A percentile compares a stretch with the other conserved stretches of the same genome.
These are phyloP conservation scores for Chalcis sispes DNA, from an alignment of 2,888 invertebrate species.

Conservation along the genomic window DNA sequence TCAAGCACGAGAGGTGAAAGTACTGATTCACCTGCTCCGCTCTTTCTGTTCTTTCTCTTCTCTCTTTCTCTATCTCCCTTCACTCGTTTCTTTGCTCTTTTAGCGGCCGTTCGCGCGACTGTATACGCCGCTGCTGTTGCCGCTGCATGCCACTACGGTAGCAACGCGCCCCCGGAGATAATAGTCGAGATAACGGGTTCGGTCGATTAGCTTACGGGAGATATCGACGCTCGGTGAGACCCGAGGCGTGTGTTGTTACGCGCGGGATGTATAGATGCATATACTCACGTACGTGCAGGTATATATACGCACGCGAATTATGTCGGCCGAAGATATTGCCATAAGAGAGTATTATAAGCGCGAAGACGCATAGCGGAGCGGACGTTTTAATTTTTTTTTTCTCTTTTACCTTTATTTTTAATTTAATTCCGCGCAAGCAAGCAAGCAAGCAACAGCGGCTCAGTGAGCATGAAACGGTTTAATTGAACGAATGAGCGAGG, in stretches of 20 bases:
- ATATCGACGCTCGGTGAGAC: constrained; percentile 11
- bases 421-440: background rate
- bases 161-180: constrained; percentile 14
- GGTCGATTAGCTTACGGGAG: constrained; percentile 23
- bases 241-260: too few relatives aligned
- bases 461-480: constrained; percentile 7
- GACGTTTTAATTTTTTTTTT: constrained; percentile 9
- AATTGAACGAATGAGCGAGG: constrained; percentile 8
- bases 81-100: background rate
- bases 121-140: too few relatives aligned
- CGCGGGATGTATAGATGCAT: too few relatives aligned
- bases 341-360: too few relatives aligned
- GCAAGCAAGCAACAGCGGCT: too few relatives aligned
- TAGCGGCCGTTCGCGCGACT: background rate
- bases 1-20: constrained; percentile 20
- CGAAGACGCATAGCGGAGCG: background rate
- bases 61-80: background rate
- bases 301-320: background rate
- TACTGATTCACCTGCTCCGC: constrained; percentile 29
- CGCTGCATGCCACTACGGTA: too few relatives aligned
- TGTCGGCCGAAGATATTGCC: constrained; percentile 3
- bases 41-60: background rate
- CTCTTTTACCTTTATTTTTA: background rate
- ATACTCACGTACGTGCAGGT: background rate
- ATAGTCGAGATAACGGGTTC: constrained; percentile 19